Conservation (phyloP, 2,113 vertebrate genomes). For the Perognathus longimembris region DNA sequence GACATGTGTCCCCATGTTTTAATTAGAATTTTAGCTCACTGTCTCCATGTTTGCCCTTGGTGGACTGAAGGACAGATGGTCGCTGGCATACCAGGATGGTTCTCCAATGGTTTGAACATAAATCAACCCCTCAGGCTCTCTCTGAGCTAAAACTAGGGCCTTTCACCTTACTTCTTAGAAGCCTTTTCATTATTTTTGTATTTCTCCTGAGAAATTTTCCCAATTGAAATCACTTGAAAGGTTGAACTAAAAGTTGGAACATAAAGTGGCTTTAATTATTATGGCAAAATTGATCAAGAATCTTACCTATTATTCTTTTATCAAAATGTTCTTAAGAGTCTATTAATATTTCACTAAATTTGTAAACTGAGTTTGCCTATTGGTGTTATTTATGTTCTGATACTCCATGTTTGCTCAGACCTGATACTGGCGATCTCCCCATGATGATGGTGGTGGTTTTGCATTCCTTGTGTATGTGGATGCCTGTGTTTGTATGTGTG, state of each 20-base stretch:
- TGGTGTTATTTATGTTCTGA: not conserved
- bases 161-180: conserved; percentile 30
- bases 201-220: conserved; percentile 26
- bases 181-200: not conserved
- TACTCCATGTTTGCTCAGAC: not conserved
- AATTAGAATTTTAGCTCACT: not conserved
- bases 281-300: not conserved
- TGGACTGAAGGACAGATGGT: not conserved
- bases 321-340: not conserved
- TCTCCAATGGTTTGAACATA: not conserved
- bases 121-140: not conserved
- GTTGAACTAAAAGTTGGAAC: not conserved
- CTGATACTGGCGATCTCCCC: not conserved
- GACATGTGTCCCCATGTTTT: not conserved
- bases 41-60: conserved; percentile 1
- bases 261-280: not conserved
- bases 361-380: not conserved
- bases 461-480: no score
- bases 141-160: not conserved
- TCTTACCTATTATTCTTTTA: not conserved
- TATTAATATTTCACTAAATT: not conserved
- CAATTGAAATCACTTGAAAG: conserved; percentile 34
- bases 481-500: no score
- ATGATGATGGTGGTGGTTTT: no score
- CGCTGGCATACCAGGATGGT: not conserved